These are phyloP conservation scores for Calyptommatus sinebrachiatus DNA, from an alignment of 2,113 vertebrate species.

Conservation along the genomic window DNA sequence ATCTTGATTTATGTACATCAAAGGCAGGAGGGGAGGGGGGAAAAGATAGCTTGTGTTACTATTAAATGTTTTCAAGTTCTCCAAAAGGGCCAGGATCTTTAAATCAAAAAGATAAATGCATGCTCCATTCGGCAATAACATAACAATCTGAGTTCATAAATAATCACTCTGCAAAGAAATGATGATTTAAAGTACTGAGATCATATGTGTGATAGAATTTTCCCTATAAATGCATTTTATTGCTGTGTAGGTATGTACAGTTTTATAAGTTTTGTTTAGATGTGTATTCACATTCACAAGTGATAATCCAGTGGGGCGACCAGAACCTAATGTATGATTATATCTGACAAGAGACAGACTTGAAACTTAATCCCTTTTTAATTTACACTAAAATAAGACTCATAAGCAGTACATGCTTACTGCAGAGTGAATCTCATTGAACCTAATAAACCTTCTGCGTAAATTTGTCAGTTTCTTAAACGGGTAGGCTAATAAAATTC, in stretches of 20 bases:
- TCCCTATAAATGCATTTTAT: slow-evolving; percentile 12
- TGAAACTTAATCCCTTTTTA: neutral
- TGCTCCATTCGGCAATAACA: slow-evolving; percentile 15
- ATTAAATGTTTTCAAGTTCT: slow-evolving; percentile 36
- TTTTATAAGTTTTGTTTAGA: slow-evolving; percentile 14
- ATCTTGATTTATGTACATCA: slow-evolving; percentile 30
- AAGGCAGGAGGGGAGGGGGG: neutral
- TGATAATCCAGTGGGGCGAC: neutral
- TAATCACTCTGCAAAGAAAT: slow-evolving; percentile 11
- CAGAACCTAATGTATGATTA: neutral
- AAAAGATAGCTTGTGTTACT: slow-evolving; percentile 21
- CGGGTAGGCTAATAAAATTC: neutral
- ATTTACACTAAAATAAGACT: neutral
- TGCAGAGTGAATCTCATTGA: neutral
- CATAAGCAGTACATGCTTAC: neutral
- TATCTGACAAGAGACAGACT: neutral
- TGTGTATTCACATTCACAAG: slow-evolving; percentile 8
- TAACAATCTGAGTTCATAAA: slow-evolving; percentile 14
- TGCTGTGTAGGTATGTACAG: slow-evolving; percentile 17
- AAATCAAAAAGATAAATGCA: slow-evolving; percentile 22
- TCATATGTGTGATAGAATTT: slow-evolving; percentile 34
- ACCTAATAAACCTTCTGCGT: neutral
- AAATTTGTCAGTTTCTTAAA: neutral
- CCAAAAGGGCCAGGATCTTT: slow-evolving; percentile 22
- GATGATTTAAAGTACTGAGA: slow-evolving; percentile 11